phyloP scores from a whole-genome alignment of 2,797 vertebrate genomes.

The Cyprinodon diabolis region DNA sequence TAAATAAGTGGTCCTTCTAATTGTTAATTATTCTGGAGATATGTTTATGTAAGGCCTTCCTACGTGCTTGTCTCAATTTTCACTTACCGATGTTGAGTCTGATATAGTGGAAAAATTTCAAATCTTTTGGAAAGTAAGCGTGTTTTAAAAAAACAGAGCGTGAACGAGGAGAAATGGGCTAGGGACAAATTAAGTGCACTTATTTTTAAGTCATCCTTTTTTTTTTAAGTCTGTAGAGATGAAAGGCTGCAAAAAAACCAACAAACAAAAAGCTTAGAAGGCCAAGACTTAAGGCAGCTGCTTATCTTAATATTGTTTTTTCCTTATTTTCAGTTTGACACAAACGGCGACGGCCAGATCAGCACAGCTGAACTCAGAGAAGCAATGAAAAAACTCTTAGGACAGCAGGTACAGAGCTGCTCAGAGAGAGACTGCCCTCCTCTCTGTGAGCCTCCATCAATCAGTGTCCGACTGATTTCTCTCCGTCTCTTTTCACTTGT shows the following conservation, averaged over 20 bases:
- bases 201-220: not conserved
- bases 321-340: constrained; percentile 88
- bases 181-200: not conserved
- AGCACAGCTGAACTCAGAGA: constrained; percentile 95
- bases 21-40: too few relatives aligned
- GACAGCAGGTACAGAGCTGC: constrained; percentile 85
- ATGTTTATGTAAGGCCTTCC: too few relatives aligned
- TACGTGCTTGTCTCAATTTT: too few relatives aligned
- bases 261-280: not conserved
- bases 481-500: constrained; percentile 7
- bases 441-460: constrained; percentile 23
- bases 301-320: not conserved
- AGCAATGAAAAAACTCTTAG: constrained; percentile 97
- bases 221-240: not conserved
- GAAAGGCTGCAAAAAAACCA: not conserved
- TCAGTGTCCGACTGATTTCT: constrained; percentile 27
- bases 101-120: too few relatives aligned
- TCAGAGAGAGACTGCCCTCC: constrained; percentile 2
- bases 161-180: too few relatives aligned
- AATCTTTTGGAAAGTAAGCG: too few relatives aligned
- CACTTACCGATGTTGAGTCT: too few relatives aligned
- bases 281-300: not conserved
- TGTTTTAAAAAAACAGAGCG: too few relatives aligned
- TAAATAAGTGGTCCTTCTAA: too few relatives aligned
- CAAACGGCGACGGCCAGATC: constrained; percentile 97